A percentile compares a stretch with the other conserved stretches of the same genome.
Conservation (phyloP, 2,113 vertebrate species). For the Monopterus albus region DNA sequence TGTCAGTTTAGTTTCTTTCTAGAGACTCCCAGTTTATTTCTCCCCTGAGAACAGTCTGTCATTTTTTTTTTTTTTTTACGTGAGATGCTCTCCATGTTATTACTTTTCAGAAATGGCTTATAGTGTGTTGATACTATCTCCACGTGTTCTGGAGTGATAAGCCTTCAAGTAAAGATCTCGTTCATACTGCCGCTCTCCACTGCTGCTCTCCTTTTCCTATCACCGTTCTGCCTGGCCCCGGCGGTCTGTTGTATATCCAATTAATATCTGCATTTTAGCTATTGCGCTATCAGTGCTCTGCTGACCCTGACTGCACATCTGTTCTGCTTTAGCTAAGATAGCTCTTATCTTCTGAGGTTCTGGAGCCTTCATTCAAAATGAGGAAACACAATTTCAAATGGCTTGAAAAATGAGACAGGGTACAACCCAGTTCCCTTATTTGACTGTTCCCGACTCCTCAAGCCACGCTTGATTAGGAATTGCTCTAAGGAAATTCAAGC, state of each 20-base stretch:
- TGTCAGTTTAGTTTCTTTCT: constrained; percentile 32
- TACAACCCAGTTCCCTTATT: too few relatives aligned
- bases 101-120: constrained; percentile 58
- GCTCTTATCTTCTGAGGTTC: constrained; percentile 66
- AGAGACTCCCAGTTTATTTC: not conserved
- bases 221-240: not conserved
- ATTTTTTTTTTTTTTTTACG: too few relatives aligned
- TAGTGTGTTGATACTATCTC: constrained; percentile 63
- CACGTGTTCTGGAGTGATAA: constrained; percentile 71
- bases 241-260: constrained; percentile 51
- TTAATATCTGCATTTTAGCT: constrained; percentile 66
- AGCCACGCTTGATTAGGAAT: too few relatives aligned
- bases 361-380: constrained; percentile 37
- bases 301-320: constrained; percentile 60
- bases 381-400: constrained; percentile 7
- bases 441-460: too few relatives aligned
- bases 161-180: constrained; percentile 62
- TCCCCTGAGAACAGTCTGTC: constrained; percentile 1
- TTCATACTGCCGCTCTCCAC: constrained; percentile 35
- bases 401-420: constrained; percentile 27
- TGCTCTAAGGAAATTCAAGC: too few relatives aligned
- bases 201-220: constrained; percentile 14
- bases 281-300: constrained; percentile 52
- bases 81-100: constrained; percentile 38
- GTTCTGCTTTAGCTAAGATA: constrained; percentile 67